phyloP scores from a whole-genome alignment of 2,797 vertebrate genomes.

The Phoxinus dragarum region DNA sequence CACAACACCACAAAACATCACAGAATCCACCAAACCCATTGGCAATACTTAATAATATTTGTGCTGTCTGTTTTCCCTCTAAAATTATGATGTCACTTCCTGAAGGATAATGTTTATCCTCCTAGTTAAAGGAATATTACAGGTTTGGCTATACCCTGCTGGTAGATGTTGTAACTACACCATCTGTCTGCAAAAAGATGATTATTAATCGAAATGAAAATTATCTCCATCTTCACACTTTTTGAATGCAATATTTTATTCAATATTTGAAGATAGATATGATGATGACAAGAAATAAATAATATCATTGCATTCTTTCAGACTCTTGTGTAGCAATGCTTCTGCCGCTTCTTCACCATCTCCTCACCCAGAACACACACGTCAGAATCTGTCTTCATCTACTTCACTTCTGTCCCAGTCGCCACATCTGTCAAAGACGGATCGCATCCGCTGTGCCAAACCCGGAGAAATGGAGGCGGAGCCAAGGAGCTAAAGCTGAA shows the following conservation, averaged over 20 bases:
- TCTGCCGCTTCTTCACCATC: slow-evolving; percentile 9
- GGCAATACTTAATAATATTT: background rate
- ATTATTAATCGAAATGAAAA: background rate
- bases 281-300: background rate
- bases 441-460: slow-evolving; percentile 19
- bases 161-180: background rate
- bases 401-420: slow-evolving; percentile 38
- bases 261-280: background rate
- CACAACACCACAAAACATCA: background rate
- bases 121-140: background rate
- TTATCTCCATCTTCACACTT: background rate
- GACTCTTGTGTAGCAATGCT: slow-evolving; percentile 10
- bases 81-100: slow-evolving; percentile 17
- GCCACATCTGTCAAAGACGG: slow-evolving; percentile 47
- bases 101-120: background rate
- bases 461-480: slow-evolving; percentile 41
- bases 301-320: slow-evolving; percentile 26
- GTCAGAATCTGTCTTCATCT: slow-evolving; percentile 50
- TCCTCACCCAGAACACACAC: slow-evolving; percentile 33
- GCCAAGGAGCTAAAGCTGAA: slow-evolving; percentile 33
- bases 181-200: background rate
- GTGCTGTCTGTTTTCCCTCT: background rate
- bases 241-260: background rate
- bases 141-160: background rate
- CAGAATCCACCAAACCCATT: too few species aligned